phyloP scores from a whole-genome alignment of 2,797 vertebrate genomes.

The Mastacembelus armatus region DNA sequence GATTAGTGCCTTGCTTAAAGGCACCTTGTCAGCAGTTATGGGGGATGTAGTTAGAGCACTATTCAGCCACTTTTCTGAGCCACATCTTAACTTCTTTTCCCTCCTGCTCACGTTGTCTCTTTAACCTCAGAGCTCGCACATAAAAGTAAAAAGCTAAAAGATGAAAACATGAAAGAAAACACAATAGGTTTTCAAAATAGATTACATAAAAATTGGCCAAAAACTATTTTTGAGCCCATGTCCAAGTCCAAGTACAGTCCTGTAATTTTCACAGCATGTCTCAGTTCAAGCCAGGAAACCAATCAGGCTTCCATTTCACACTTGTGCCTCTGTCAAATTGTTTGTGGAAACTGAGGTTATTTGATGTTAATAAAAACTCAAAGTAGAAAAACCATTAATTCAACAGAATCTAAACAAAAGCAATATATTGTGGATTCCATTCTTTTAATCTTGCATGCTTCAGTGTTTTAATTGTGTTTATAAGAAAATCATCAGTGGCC shows the following conservation, averaged over 20 bases:
- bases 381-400: conserved; percentile 2
- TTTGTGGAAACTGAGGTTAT: conserved; percentile 8
- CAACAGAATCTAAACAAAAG: not conserved
- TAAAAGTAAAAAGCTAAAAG: not conserved
- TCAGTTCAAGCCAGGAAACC: conserved; percentile 21
- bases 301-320: conserved; percentile 44
- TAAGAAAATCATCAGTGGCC: not conserved
- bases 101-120: conserved; percentile 2
- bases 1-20: conserved; percentile 4
- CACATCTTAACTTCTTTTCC: not conserved
- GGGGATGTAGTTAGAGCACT: not conserved
- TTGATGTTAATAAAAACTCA: conserved; percentile 18
- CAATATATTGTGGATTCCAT: not conserved
- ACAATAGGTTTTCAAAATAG: conserved; percentile 1
- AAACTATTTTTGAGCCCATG: not conserved
- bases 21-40: not conserved
- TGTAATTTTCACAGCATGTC: conserved; percentile 19
- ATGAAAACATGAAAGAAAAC: conserved; percentile 2
- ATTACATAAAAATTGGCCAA: not conserved
- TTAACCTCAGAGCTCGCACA: not conserved
- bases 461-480: conserved; percentile 1
- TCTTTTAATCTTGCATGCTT: not conserved
- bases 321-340: not conserved
- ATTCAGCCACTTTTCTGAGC: not conserved
- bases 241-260: not conserved